A percentile compares a stretch with the other conserved stretches of the same genome.
phyloP scores from a whole-genome alignment of 2,888 invertebrate species.

The Timandra comae region DNA sequence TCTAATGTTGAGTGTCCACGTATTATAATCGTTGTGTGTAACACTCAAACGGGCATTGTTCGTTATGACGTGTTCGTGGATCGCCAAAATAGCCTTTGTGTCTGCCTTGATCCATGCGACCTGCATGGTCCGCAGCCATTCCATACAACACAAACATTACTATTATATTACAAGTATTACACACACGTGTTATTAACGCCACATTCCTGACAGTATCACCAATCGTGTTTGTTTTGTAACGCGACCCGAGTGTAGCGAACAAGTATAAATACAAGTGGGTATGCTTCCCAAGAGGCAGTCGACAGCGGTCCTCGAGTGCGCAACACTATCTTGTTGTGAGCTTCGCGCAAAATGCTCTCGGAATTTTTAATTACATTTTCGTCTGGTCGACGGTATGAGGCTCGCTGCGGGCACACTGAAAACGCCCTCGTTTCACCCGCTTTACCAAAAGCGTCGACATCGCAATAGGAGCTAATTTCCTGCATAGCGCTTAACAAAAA shows the following conservation, averaged over 20 bases:
- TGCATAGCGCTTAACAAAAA: constrained; percentile 69
- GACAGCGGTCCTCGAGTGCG: constrained; percentile 64
- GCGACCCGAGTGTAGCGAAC: constrained; percentile 57
- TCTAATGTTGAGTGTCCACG: constrained; percentile 93
- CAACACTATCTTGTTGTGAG: constrained; percentile 75
- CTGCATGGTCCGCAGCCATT: constrained; percentile 62
- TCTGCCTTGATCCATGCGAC: constrained; percentile 97
- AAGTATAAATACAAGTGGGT: constrained; percentile 71
- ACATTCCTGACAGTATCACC: constrained; percentile 37
- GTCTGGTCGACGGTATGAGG: constrained; percentile 70
- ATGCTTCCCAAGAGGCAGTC: constrained; percentile 69
- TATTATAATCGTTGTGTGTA: constrained; percentile 94
- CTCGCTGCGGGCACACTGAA: constrained; percentile 55
- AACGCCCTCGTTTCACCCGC: constrained; percentile 69
- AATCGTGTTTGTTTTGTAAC: constrained; percentile 39
- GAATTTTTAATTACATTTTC: constrained; percentile 78
- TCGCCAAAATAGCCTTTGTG: constrained; percentile 94
- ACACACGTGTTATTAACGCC: constrained; percentile 28
- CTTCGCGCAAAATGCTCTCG: constrained; percentile 71
- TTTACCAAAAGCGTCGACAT: constrained; percentile 74
- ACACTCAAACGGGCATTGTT: constrained; percentile 93
- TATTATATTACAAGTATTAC: constrained; percentile 17
- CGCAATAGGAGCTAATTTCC: constrained; percentile 77
- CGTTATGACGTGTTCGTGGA: constrained; percentile 95
- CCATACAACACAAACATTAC: constrained; percentile 11